Base-by-base conservation (phyloP, 2,888 invertebrate genomes). In the Notocelia uddmanniana region DNA sequence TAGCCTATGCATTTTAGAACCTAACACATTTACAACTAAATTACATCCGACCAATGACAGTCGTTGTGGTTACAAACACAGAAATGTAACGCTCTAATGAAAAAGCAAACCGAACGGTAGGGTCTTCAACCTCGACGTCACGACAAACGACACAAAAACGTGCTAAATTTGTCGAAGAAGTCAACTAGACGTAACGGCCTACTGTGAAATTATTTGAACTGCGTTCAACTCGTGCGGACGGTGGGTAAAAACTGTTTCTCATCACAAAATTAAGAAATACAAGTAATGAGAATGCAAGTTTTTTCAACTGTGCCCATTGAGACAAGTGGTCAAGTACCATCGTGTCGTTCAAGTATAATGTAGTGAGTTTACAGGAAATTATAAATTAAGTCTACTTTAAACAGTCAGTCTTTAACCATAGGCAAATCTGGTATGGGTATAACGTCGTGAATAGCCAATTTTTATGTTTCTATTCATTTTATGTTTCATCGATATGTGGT, bases 51-150 rank as follows among this genome's bases (percentile, higher is more conserved):
- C 75, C 75, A 76, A 79, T 68, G 54, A 55, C 72, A 57, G 50
- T 62, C 37, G 34, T 55, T 34, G 67, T 68, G 66, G 59, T 71
- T 45, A 67, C 66, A 72, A 68, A 62, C 76, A 83, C 83, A 85
- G 80, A 90, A 89, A 85, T 87, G 87, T 89, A 87, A 90, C 88
- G 89, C 85, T 90, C 91, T 92, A 92, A 92, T 89, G 89, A 87
- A 84, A 87, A 85, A 87, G 89, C 86, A 88, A 90, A 89, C 85
- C 83, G 82, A 77, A 84, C 83, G 84, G 85, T 31, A 75, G 75
- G 85, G 89, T 88, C 89, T 88, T 80, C 85, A 89, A 91, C 89
- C 89, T 82, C 82, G 54, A 68, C 82, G 85, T 90, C 83, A 83
- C 82, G 81, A 83, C 81, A 78, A 85, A 89, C 86, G 85, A 83